Evolutionary conservation across 2,888 invertebrate species (phyloP).

Genomic region (Ophion slaviceki): DNA sequence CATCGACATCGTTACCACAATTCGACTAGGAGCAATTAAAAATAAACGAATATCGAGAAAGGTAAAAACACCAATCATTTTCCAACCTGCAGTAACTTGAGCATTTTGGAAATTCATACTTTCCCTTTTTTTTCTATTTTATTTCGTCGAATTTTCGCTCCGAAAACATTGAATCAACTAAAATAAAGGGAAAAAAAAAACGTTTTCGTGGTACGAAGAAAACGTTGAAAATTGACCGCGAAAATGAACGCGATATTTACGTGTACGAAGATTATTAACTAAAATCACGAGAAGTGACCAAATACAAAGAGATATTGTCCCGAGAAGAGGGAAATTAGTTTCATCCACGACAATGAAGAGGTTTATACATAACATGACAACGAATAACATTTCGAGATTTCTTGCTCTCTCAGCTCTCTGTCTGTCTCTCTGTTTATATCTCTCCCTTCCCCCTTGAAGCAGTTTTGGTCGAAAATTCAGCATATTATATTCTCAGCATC

Average conservation of each 20-base stretch:
- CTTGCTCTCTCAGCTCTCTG: background rate
- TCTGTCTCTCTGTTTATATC: background rate
- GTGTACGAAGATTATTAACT: background rate
- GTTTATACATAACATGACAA: constrained; percentile 14
- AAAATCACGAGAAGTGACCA: background rate
- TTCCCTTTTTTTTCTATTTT: no score
- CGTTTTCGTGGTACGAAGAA: no score
- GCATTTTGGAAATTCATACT: no score
- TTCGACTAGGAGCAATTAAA: background rate
- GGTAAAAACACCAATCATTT: no score
- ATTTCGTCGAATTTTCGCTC: no score
- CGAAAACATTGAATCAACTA: no score
- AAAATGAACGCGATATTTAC: no score
- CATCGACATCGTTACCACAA: background rate
- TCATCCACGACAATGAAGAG: constrained; percentile 43
- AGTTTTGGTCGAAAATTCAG: constrained; percentile 39
- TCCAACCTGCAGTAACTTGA: no score
- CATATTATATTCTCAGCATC: constrained; percentile 32
- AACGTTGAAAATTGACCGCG: no score
- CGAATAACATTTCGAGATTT: constrained; percentile 25
- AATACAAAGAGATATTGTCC: background rate
- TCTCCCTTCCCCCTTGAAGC: background rate
- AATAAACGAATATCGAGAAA: no score
- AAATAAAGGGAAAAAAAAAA: no score
- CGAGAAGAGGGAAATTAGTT: constrained; percentile 22